A percentile compares a stretch with the other conserved stretches of the same genome.
Evolutionary conservation across 2,888 invertebrate genomes (phyloP).

Genomic region (Sphecodes monilicornis): DNA sequence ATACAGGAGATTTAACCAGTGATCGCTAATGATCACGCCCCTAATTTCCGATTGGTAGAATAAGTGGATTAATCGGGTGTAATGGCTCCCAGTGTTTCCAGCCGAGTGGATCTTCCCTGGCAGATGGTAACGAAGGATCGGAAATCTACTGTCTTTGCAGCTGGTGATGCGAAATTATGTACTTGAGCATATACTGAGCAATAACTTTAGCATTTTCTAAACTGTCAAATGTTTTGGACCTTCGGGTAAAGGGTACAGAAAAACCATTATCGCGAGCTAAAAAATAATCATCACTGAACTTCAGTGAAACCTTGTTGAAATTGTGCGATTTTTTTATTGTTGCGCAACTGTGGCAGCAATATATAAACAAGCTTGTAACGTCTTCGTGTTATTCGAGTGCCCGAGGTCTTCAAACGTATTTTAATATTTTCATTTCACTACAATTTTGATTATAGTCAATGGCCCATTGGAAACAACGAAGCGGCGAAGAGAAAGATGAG

Average conservation of each 20-base stretch:
- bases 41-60: slow-evolving; percentile 6
- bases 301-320: too few species aligned
- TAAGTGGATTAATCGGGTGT: neutral
- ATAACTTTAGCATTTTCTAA: neutral
- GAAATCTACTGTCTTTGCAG: neutral
- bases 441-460: too few species aligned
- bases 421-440: neutral
- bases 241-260: too few species aligned
- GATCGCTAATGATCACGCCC: neutral
- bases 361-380: too few species aligned
- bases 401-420: neutral
- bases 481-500: too few species aligned
- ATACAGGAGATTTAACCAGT: slow-evolving; percentile 2
- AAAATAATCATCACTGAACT: too few species aligned
- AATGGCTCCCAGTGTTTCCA: neutral
- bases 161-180: neutral
- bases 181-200: neutral
- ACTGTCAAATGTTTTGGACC: neutral
- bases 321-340: too few species aligned
- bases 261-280: too few species aligned
- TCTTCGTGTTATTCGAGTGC: too few species aligned
- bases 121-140: neutral
- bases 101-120: neutral
- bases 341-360: too few species aligned
- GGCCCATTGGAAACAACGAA: too few species aligned